Conservation (phyloP, 2,888 invertebrate genomes). For the Eumacrocentrus americanus region DNA sequence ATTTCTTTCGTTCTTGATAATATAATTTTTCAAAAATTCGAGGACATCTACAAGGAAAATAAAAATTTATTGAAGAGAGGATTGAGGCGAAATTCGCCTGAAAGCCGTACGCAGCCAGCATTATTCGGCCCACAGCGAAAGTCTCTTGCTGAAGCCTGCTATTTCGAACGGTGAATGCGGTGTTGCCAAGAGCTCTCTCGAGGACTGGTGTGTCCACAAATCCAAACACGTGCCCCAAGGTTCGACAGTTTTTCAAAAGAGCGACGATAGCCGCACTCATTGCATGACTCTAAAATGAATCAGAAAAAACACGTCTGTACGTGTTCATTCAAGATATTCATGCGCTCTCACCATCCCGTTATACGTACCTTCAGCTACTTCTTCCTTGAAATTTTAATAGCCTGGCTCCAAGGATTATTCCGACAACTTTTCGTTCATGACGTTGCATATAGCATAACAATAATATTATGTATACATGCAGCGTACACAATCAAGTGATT, state of each 20-base stretch:
- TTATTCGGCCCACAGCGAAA: constrained; percentile 43
- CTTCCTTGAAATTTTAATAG: no score
- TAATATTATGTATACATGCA: neutral
- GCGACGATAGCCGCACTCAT: no score
- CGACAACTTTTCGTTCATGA: neutral
- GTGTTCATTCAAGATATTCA: no score
- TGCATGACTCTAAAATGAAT: no score
- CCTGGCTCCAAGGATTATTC: neutral
- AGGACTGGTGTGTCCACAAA: constrained; percentile 16
- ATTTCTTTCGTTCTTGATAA: constrained; percentile 4
- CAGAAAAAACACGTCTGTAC: no score
- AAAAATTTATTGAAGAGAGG: no score
- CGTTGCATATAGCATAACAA: neutral
- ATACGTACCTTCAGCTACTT: no score
- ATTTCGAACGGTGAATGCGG: constrained; percentile 49
- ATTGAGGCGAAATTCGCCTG: constrained; percentile 12
- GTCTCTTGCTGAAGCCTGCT: constrained; percentile 47
- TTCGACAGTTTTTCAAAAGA: neutral
- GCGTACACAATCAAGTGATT: neutral
- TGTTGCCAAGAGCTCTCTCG: constrained; percentile 43
- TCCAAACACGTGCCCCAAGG: constrained; percentile 28
- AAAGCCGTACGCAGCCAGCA: constrained; percentile 31
- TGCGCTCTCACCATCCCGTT: no score
- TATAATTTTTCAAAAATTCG: neutral
- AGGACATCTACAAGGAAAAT: no score